Evolutionary conservation across 2,888 invertebrate species (phyloP).

Genomic region (Trachelus troglodyta): DNA sequence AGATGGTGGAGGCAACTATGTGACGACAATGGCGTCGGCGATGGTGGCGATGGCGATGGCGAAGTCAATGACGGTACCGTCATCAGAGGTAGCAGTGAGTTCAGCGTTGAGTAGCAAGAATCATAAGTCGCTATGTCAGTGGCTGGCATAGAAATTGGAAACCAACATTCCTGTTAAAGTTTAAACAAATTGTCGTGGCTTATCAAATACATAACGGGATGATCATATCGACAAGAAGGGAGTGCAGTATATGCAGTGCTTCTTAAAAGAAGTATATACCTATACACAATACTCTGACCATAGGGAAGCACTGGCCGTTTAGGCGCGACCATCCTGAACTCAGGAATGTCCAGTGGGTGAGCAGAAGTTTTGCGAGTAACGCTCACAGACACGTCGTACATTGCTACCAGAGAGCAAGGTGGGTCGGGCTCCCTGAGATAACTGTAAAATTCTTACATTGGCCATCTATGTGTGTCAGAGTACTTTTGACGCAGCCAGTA

Average conservation of each 20-base stretch:
- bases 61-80: slow-evolving; percentile 2
- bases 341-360: not conserved
- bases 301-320: not conserved
- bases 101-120: not conserved
- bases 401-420: slow-evolving; percentile 33
- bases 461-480: slow-evolving; percentile 59
- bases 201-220: not conserved
- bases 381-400: not conserved
- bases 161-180: not conserved
- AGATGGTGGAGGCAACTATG: not conserved
- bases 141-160: not conserved
- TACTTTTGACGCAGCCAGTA: slow-evolving; percentile 1
- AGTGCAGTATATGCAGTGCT: not conserved
- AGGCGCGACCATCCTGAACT: not conserved
- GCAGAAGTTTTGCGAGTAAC: not conserved
- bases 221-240: not conserved
- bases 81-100: not conserved
- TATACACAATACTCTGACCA: not conserved
- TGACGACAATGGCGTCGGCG: slow-evolving; percentile 17
- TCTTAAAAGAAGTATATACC: not conserved
- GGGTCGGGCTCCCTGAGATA: slow-evolving; percentile 55
- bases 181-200: not conserved
- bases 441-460: slow-evolving; percentile 63
- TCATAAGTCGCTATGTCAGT: not conserved
- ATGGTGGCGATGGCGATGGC: slow-evolving; percentile 15